Evolutionary conservation across 2,888 invertebrate species (phyloP).

Genomic region (Ptilodon capucinus): DNA sequence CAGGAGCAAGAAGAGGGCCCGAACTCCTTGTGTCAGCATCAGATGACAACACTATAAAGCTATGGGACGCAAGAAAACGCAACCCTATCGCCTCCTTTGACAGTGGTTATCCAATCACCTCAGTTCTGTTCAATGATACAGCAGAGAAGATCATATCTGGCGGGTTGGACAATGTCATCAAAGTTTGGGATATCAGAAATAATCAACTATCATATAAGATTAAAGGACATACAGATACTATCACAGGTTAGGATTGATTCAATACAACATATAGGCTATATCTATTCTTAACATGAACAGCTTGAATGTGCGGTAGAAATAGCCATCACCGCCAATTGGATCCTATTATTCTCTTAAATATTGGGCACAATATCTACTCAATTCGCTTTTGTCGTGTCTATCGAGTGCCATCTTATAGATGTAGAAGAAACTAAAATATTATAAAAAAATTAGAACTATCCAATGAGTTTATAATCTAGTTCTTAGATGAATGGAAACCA

Average conservation of each 20-base stretch:
- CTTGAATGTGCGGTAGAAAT: too few species aligned
- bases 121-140: constrained; percentile 97
- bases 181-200: constrained; percentile 98
- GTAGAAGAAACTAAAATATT: too few species aligned
- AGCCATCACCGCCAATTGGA: too few species aligned
- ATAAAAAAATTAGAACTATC: too few species aligned
- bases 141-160: constrained; percentile 97
- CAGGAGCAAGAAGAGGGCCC: constrained; percentile 92
- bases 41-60: constrained; percentile 96
- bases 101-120: constrained; percentile 89
- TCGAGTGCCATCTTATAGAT: too few species aligned
- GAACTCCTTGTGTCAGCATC: constrained; percentile 96
- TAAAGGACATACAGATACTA: constrained; percentile 97
- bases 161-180: constrained; percentile 98
- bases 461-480: background rate
- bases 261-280: too few species aligned
- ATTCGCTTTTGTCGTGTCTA: too few species aligned
- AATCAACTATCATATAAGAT: constrained; percentile 92
- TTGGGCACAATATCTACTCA: too few species aligned
- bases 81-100: constrained; percentile 89
- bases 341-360: too few species aligned
- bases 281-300: too few species aligned
- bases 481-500: too few species aligned
- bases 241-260: constrained; percentile 86
- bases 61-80: constrained; percentile 96